Evolutionary conservation across 37 sponge, comb jelly and placozoan species (phyloP).

Genomic region (Cladorhizidae sp.): DNA sequence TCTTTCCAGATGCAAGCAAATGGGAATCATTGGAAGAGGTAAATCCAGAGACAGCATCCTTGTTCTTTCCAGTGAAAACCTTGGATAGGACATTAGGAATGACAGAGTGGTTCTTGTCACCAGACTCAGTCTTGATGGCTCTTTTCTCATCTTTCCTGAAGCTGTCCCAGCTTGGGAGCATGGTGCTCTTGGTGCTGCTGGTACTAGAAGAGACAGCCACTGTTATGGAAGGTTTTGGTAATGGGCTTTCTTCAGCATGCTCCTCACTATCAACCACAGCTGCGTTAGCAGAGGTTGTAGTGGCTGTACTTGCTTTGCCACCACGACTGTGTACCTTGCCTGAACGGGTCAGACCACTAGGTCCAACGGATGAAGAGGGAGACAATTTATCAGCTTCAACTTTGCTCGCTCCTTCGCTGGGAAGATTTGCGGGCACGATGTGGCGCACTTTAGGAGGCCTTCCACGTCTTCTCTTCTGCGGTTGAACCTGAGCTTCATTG

Average conservation of each 20-base stretch:
- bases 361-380: neutral
- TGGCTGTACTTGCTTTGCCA: neutral
- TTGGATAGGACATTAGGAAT: too few relatives aligned
- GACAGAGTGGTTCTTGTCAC: too few relatives aligned
- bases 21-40: too few relatives aligned
- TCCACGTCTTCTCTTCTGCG: conserved; percentile 11
- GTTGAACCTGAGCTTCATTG: neutral
- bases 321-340: neutral
- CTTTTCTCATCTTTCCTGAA: too few relatives aligned
- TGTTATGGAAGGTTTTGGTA: neutral
- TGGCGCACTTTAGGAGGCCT: neutral
- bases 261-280: neutral
- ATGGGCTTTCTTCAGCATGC: conserved; percentile 2
- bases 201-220: too few relatives aligned
- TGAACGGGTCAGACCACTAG: neutral
- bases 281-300: neutral
- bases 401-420: neutral
- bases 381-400: neutral
- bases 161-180: too few relatives aligned
- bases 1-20: too few relatives aligned
- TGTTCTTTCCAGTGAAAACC: too few relatives aligned
- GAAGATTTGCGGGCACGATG: neutral
- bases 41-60: too few relatives aligned
- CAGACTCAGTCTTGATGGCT: too few relatives aligned
- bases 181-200: too few relatives aligned